Percentiles rank a stretch among this genome's conserved stretches.
Conservation (phyloP, 1,140 invertebrate genomes). For the Elymnias hypermnestra region DNA sequence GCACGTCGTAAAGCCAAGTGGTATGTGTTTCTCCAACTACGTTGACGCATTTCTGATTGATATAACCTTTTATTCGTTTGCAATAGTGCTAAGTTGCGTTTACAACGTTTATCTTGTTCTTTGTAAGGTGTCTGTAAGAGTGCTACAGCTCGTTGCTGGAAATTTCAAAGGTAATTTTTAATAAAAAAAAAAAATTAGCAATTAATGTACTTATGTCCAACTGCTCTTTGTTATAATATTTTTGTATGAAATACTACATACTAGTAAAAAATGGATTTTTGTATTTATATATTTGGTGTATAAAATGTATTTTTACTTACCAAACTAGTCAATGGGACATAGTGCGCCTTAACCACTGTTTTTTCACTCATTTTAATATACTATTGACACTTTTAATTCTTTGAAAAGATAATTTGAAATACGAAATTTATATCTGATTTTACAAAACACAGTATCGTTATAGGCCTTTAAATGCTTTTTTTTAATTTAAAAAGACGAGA, state of each 20-base stretch:
- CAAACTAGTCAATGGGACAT: constrained; percentile 43
- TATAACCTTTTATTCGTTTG: constrained; percentile 25
- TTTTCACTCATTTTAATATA: constrained; percentile 29
- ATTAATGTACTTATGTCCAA: too few species aligned
- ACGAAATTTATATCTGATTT: too few species aligned
- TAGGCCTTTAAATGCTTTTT: too few species aligned
- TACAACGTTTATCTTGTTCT: constrained; percentile 29
- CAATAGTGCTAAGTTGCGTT: constrained; percentile 29
- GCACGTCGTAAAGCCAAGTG: constrained; percentile 38
- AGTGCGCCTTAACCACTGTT: constrained; percentile 46
- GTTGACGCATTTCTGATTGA: constrained; percentile 13
- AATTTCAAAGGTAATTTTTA: not conserved
- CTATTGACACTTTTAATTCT: not conserved
- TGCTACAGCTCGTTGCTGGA: constrained; percentile 36
- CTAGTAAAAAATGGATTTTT: too few species aligned
- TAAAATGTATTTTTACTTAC: too few species aligned
- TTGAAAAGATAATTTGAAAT: too few species aligned
- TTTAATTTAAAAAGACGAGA: too few species aligned
- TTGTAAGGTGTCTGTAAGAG: constrained; percentile 25
- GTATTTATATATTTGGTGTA: too few species aligned
- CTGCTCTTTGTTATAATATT: too few species aligned
- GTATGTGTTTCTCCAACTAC: constrained; percentile 29
- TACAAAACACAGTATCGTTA: too few species aligned
- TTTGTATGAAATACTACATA: too few species aligned
- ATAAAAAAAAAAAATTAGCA: too few species aligned